Evolutionary conservation across 2,888 invertebrate genomes (phyloP), one percentile per base, ranked within the genome.

Genomic region (Caenorhabditis virilis): DNA sequence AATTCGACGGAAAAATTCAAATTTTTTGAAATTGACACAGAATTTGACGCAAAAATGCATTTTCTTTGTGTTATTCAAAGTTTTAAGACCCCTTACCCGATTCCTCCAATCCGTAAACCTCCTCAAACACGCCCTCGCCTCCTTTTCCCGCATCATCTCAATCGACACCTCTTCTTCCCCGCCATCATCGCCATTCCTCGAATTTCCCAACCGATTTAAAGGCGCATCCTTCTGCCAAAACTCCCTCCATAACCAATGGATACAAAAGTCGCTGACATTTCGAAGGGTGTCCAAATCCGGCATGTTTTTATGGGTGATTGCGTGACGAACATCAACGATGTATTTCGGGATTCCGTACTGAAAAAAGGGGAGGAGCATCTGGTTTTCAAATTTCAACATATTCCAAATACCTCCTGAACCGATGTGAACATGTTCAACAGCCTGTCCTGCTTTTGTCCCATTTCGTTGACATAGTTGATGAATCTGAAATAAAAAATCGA

Each of bases 241-340:
- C 36, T 57, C 51, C 25, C 35, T 20, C 78, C 87, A 87, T 1
- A 92, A 83, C 91, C 91, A 92, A 3, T 88, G 83, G 41, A 90
- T 84, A 54, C 89, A 87, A 76, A 88, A 87, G 25, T 86, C 81
- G 22, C 88, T 85, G 2, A 89, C 91, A 70, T 88, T 86, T 80
- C 88, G 86, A 4, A 92, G 84, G 48, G 89, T 84, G 41, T 85
- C 85, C 26, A 90, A 83, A 0, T 89, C 87, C 16, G 91, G 91
- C 27, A 90, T 84, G 63, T 87, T 87, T 68, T 88, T 87, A 82
- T 92, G 92, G 26, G 91, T 89, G 36, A 89, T 88, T 68, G 90
- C 89, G 83, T 92, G 91, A 51, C 92, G 87, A 50, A 92, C 83
- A 69, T 89, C 88, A 6, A 91, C 89, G 56, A 92, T 87, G 91